Evolutionary conservation across 2,113 vertebrate species (phyloP), one percentile per base, ranked within the genome.

Genomic region (Cromileptes altivelis): DNA sequence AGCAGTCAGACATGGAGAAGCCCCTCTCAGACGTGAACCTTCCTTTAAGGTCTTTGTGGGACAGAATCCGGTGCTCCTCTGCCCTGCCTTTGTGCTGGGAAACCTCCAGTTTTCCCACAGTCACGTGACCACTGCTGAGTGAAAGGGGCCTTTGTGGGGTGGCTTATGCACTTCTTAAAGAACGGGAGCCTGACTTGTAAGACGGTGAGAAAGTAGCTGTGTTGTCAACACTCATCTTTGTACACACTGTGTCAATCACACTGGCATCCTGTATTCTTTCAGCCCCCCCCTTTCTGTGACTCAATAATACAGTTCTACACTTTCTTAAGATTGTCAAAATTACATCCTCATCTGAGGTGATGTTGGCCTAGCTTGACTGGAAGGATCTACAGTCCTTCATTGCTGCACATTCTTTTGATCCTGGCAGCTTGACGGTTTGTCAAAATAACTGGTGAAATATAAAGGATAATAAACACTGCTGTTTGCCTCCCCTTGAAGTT

Each of bases 91-190:
- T 90, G 79, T 89, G 70, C 58, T 40, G 30, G 37, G 72, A 72
- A 69, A 86, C 70, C 76, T 80, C 76, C 58, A 83, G 84, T 82
- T 93, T 93, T 94, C 90, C 86, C 93, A 94, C 89, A 82, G 88
- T 94, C 94, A 92, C 69, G 56, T 95, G 93, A 88, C 80, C 30
- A 1, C 12, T 10, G 67, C 82, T 30, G 56, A 63, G 70, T 93
- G 86, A 94, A 93, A 89, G 89, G 68, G 77, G 45, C 50, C 89
- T 94, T 95, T 95, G 93, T 93, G 40, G 57, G 15, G 78, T 70
- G 47, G 73, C 84, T 89, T 76, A 78, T 82, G 64, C 57, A 52
- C 73, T 69, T 53, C 78, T 91, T 90, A 79, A 83, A 82, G 86
- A 89, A 53, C 19, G 52, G 68, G 60, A 84, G 74, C 72, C 85